Percentiles rank a stretch among this genome's conserved stretches.
Evolutionary conservation across 2,113 vertebrate species (phyloP).

Genomic region (Brevimyrus niger): DNA sequence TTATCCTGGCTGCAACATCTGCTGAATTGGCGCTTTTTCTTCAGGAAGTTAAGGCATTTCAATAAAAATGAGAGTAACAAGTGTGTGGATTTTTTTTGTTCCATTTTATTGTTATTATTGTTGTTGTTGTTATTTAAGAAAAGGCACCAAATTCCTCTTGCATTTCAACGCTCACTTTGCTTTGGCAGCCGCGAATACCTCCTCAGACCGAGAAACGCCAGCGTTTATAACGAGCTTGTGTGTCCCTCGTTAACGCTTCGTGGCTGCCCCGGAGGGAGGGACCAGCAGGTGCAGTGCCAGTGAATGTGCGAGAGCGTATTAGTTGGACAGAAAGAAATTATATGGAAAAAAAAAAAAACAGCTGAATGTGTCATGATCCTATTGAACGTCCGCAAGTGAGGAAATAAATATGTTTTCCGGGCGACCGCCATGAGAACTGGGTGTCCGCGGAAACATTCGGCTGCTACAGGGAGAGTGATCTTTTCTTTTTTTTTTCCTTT

Average conservation of each 20-base stretch:
- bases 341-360: background rate
- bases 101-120: constrained; percentile 9
- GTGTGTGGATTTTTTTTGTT: constrained; percentile 25
- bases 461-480: background rate
- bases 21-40: constrained; percentile 27
- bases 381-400: background rate
- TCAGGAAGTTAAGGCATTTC: constrained; percentile 45
- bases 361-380: background rate
- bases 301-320: background rate
- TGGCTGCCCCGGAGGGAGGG: background rate
- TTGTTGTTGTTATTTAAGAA: constrained; percentile 24
- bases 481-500: background rate
- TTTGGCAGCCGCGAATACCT: background rate
- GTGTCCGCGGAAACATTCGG: background rate
- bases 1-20: constrained; percentile 19
- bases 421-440: background rate
- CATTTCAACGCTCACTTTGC: background rate
- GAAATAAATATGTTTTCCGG: background rate
- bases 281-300: background rate
- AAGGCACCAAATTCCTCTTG: constrained; percentile 42
- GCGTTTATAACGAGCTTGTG: background rate
- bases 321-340: background rate
- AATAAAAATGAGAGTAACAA: constrained; percentile 30
- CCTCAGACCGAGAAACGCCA: background rate
- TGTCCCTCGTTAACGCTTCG: background rate